phyloP scores from a whole-genome alignment of 2,797 vertebrate genomes.

The Heliangelus exortis region DNA sequence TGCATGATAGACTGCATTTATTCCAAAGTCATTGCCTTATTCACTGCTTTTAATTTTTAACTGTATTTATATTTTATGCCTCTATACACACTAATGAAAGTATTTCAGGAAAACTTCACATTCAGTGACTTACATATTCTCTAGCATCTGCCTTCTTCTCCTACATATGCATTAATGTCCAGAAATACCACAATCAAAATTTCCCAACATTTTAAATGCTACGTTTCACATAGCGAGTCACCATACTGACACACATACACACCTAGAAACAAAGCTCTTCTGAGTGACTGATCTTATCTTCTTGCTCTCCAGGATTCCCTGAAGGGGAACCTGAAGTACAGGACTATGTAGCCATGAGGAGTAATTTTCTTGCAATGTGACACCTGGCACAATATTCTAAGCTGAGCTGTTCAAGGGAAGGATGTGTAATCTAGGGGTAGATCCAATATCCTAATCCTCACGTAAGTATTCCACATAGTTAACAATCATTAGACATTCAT shows the following conservation, averaged over 20 bases:
- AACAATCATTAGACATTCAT: not conserved
- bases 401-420: not conserved
- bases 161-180: not conserved
- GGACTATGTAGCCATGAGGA: not conserved
- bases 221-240: not conserved
- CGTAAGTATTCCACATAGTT: not conserved
- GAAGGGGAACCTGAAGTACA: not conserved
- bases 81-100: not conserved
- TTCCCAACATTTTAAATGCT: not conserved
- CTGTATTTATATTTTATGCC: not conserved
- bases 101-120: not conserved
- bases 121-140: not conserved
- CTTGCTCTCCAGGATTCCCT: not conserved
- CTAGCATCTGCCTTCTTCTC: not conserved
- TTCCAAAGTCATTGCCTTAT: not conserved
- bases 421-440: not conserved
- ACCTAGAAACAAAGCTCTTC: not conserved
- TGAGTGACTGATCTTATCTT: not conserved
- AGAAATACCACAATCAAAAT: not conserved
- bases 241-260: not conserved
- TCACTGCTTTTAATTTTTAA: not conserved
- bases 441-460: not conserved
- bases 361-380: not conserved
- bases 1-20: not conserved
- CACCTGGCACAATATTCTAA: not conserved